A percentile compares a stretch with the other conserved stretches of the same genome.
Conservation (phyloP, 2,113 vertebrate species). For the Pituophis catenifer region DNA sequence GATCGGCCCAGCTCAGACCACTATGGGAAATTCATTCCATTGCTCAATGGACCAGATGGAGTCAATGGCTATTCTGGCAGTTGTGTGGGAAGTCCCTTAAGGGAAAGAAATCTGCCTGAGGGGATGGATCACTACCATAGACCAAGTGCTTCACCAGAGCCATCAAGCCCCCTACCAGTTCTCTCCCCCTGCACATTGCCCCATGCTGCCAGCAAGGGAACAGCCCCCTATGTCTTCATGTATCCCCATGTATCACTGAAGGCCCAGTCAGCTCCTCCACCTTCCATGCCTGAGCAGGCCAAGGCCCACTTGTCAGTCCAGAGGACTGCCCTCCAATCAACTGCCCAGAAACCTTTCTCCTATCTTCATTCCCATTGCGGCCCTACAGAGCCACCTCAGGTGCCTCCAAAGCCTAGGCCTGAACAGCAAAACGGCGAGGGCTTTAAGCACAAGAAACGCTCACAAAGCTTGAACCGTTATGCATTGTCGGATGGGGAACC, state of each 20-base stretch:
- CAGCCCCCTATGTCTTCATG: slow-evolving; percentile 62
- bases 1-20: slow-evolving; percentile 35
- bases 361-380: slow-evolving; percentile 60
- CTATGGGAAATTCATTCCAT: neutral
- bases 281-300: slow-evolving; percentile 46
- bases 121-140: slow-evolving; percentile 77
- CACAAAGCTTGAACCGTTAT: slow-evolving; percentile 81
- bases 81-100: slow-evolving; percentile 44
- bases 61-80: slow-evolving; percentile 22
- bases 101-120: slow-evolving; percentile 87
- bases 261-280: neutral
- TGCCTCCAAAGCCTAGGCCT: neutral
- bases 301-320: slow-evolving; percentile 10
- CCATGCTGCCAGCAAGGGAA: slow-evolving; percentile 59
- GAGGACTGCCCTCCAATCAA: slow-evolving; percentile 43
- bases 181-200: slow-evolving; percentile 54
- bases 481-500: slow-evolving; percentile 83
- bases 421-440: slow-evolving; percentile 39
- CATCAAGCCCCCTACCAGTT: neutral
- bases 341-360: slow-evolving; percentile 58
- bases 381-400: neutral
- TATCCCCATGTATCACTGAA: slow-evolving; percentile 64
- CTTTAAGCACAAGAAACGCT: slow-evolving; percentile 75
- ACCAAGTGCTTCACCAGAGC: neutral
- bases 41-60: slow-evolving; percentile 14